phyloP scores from a whole-genome alignment of 2,888 invertebrate species.

The Andrena bicolor region DNA sequence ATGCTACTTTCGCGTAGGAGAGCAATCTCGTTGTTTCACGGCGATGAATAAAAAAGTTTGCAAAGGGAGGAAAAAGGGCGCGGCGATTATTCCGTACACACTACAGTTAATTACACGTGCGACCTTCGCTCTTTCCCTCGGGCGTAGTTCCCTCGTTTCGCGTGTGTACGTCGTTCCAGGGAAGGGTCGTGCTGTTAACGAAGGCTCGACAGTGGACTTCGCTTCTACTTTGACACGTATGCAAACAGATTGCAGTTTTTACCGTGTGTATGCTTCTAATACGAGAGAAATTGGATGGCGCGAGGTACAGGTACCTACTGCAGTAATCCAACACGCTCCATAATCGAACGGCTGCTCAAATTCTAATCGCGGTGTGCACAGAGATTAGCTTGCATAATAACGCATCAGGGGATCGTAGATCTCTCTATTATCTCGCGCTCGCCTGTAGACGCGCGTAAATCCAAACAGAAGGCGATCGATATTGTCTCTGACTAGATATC shows the following conservation, averaged over 20 bases:
- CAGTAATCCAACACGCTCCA: conserved; percentile 3
- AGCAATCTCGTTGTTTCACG: background rate
- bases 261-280: background rate
- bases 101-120: conserved; percentile 36
- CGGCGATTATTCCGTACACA: conserved; percentile 24
- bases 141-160: conserved; percentile 2
- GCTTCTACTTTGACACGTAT: conserved; percentile 10
- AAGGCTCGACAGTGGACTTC: background rate
- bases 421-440: conserved; percentile 1
- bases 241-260: background rate
- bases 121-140: conserved; percentile 3
- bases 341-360: conserved; percentile 29
- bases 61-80: background rate
- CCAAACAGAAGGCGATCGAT: conserved; percentile 16
- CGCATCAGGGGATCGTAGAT: background rate
- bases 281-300: too few species aligned
- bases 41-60: background rate
- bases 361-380: conserved; percentile 1
- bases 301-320: too few species aligned
- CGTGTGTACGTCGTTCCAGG: background rate
- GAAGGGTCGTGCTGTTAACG: conserved; percentile 1
- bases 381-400: conserved; percentile 34
- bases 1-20: background rate
- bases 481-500: background rate
- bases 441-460: conserved; percentile 9